Base-by-base conservation (phyloP, 2,113 vertebrate species). In the Mastomys natalensis region DNA sequence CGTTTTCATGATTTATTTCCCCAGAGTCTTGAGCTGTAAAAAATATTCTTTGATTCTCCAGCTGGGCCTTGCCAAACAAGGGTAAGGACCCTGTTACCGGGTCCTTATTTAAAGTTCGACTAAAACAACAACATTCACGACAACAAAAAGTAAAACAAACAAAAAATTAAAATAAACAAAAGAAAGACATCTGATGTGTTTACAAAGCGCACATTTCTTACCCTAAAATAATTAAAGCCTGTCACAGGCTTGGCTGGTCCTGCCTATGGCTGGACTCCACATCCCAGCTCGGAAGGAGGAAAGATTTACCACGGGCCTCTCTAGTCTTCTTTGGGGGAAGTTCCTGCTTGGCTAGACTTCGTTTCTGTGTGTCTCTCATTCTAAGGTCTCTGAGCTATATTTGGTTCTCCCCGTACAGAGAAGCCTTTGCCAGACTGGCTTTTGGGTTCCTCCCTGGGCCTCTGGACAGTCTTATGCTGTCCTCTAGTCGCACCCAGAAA, bases 71-170 rank as follows among this genome's bases (percentile, higher is more conserved):
- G 64, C 87, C 51, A 77, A 91, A 68, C 76, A 90, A 88, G 53
- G 68, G 16, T 34, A 48, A 89, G 68, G 22, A 51, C 84, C 34
- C 37, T 1, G 5, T 85, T 16, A 43, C 72, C 62, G 86, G 90
- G 31, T 85, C 48, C 87, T 90, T 77, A 64, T 70, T 93, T 70
- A 58, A 37, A 78, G 62, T 93, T 72, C 53, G 78, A 81, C 94
- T 95, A 90, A 96, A 95, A 96, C 87, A 96, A 95, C 72, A 90
- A 62, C 72, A 48, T 40, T 53, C 43, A 19, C 48, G 53, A 13
- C 85, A 95, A 96, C 70, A 85, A 76, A 64, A 93, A 82, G 72
- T 64, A 95, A 92, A 97, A 85, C 95, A 95, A 94, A 97, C 92
- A 89, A 73, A 92, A 94, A 87, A 60, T 77, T 76, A 87, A 95